Conservation (phyloP, 2,113 vertebrate genomes). For the Panurus biarmicus region DNA sequence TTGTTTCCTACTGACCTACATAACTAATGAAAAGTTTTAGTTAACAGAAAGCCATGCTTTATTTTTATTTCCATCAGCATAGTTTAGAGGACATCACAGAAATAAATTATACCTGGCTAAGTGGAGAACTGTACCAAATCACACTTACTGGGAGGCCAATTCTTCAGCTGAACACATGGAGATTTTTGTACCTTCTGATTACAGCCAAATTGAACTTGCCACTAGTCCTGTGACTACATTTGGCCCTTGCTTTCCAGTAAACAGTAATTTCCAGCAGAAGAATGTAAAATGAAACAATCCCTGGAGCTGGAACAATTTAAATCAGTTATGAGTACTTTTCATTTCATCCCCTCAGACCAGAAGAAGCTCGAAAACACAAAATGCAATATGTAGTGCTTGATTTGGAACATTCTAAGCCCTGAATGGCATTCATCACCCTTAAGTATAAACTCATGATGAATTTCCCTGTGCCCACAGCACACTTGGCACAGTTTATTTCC, state of each 20-base stretch:
- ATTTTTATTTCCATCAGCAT: background rate
- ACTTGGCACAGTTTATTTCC: background rate
- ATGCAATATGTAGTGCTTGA: background rate
- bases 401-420: background rate
- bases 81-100: background rate
- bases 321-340: background rate
- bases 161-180: background rate
- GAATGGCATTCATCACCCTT: background rate
- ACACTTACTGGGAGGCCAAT: background rate
- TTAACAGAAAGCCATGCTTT: background rate
- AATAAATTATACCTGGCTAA: background rate
- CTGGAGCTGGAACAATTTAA: background rate
- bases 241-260: background rate
- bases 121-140: background rate
- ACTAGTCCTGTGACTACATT: background rate
- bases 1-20: background rate
- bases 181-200: background rate
- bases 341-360: background rate
- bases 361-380: background rate
- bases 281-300: background rate
- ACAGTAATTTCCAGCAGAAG: background rate
- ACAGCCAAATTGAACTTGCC: background rate
- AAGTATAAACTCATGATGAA: background rate
- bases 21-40: conserved; percentile 9
- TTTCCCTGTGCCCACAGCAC: background rate